phyloP scores from a whole-genome alignment of 2,113 vertebrate genomes.

The Myotis brandtii region DNA sequence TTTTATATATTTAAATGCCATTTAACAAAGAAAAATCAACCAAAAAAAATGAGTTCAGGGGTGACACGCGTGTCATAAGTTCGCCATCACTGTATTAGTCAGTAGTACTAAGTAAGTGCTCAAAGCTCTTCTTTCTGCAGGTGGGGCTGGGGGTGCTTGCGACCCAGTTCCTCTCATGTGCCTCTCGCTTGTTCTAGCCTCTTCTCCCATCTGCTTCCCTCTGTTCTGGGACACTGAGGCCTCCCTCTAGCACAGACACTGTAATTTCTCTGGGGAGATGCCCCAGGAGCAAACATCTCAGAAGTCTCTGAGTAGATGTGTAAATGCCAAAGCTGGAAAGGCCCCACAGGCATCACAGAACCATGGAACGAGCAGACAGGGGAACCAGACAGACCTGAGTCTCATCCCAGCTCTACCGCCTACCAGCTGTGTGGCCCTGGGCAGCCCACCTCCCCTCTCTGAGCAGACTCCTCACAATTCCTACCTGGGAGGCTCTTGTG shows the following conservation, averaged over 20 bases:
- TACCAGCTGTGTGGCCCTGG: constrained; percentile 39
- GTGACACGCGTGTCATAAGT: too few relatives aligned
- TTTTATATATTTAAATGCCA: too few relatives aligned
- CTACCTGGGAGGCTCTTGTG: neutral
- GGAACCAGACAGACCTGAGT: neutral
- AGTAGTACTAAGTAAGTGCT: neutral
- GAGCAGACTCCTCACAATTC: neutral
- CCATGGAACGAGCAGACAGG: rapidly evolving
- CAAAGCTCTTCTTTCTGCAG: neutral
- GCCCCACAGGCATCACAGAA: neutral
- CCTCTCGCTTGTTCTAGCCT: neutral
- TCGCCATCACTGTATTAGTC: too few relatives aligned
- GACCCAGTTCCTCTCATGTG: neutral
- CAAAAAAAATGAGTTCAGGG: too few relatives aligned
- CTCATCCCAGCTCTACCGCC: neutral
- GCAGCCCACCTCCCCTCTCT: constrained; percentile 16
- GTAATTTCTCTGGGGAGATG: constrained; percentile 12
- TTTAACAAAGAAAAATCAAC: too few relatives aligned
- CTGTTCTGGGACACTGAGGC: neutral
- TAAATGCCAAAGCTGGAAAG: constrained; percentile 17
- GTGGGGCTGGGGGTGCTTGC: neutral
- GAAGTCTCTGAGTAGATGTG: neutral
- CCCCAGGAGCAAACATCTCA: neutral
- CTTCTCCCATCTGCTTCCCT: neutral
- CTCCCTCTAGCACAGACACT: neutral